phyloP scores from a whole-genome alignment of 2,888 invertebrate species.

The Brachypterus glaber region DNA sequence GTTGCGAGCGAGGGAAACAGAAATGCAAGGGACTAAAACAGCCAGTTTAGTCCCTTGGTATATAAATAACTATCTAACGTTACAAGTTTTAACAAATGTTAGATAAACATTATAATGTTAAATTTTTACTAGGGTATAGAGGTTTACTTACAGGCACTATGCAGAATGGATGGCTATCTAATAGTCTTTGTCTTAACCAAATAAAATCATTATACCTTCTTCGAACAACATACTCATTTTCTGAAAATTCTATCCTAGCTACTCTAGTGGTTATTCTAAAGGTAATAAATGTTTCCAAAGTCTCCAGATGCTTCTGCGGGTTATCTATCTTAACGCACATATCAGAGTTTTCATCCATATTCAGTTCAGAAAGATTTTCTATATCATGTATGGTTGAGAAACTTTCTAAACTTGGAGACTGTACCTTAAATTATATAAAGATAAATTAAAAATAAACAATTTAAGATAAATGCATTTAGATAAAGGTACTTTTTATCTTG shows the following conservation, averaged over 20 bases:
- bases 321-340: constrained; percentile 59
- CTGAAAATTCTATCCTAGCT: constrained; percentile 53
- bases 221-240: constrained; percentile 54
- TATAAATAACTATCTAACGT: no score
- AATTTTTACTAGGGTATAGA: not conserved
- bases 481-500: not conserved
- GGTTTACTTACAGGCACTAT: constrained; percentile 52
- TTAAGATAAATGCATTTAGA: not conserved
- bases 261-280: constrained; percentile 60
- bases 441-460: constrained; percentile 11
- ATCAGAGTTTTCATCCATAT: constrained; percentile 47
- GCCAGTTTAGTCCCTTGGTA: no score
- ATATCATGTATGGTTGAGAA: constrained; percentile 51
- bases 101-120: no score
- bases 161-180: constrained; percentile 56
- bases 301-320: constrained; percentile 62
- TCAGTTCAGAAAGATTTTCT: constrained; percentile 46
- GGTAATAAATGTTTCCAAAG: constrained; percentile 61
- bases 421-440: constrained; percentile 38
- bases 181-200: constrained; percentile 56
- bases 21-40: no score
- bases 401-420: constrained; percentile 51
- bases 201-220: constrained; percentile 64
- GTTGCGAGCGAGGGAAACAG: no score
- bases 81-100: no score